Conservation (phyloP, 1,140 invertebrate genomes). For the Lethrus apterus region DNA sequence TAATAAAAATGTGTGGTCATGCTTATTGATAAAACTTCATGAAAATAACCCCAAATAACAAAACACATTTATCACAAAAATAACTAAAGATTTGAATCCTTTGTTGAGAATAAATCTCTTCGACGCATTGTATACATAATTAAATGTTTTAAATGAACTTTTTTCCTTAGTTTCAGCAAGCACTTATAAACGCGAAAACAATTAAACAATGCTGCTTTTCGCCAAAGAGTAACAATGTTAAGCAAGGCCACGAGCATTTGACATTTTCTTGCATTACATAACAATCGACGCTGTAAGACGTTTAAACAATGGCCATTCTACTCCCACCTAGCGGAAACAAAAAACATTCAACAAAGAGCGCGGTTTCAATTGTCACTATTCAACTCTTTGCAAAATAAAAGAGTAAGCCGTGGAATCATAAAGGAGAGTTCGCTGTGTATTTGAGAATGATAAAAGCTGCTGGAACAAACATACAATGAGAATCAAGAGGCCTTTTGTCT, state of each 20-base stretch:
- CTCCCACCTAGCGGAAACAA: slow-evolving; percentile 35
- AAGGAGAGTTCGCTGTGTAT: slow-evolving; percentile 27
- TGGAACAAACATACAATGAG: slow-evolving; percentile 37
- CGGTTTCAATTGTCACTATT: slow-evolving; percentile 38
- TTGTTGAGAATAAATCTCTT: slow-evolving; percentile 7
- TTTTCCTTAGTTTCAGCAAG: no score
- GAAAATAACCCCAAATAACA: no score
- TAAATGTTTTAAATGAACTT: slow-evolving; percentile 12
- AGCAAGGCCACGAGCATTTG: slow-evolving; percentile 23
- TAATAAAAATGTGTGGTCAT: no score
- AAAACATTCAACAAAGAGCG: slow-evolving; percentile 35
- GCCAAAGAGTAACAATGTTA: slow-evolving; percentile 16
- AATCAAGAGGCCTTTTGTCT: slow-evolving; percentile 35
- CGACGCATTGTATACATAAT: slow-evolving; percentile 9
- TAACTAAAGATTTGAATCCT: slow-evolving; percentile 4
- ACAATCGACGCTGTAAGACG: slow-evolving; percentile 34
- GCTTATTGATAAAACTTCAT: no score
- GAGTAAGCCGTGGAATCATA: slow-evolving; percentile 32
- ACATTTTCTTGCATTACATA: slow-evolving; percentile 32
- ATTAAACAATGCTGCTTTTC: slow-evolving; percentile 12
- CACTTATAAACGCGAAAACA: slow-evolving; percentile 14
- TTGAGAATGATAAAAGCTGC: slow-evolving; percentile 36
- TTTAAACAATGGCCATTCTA: slow-evolving; percentile 36
- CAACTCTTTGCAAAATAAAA: slow-evolving; percentile 35
- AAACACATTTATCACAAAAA: no score